These are phyloP conservation scores for Oeneis ivallda DNA, from an alignment of 2,888 invertebrate genomes.

Conservation along the genomic window DNA sequence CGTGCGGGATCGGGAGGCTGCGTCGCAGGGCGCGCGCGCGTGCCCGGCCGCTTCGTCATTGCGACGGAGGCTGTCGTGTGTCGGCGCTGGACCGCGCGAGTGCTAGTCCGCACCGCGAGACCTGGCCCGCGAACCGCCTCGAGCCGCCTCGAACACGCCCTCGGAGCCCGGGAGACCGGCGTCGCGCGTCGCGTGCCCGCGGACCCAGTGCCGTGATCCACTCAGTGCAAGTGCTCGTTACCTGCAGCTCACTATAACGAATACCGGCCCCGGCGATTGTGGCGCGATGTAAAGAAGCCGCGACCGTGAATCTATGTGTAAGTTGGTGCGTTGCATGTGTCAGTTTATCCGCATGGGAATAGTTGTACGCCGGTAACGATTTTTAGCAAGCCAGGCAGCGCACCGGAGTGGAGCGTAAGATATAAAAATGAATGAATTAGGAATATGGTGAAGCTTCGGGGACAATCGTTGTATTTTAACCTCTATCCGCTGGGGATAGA, in stretches of 20 bases:
- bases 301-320: slow-evolving; percentile 77
- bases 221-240: slow-evolving; percentile 82
- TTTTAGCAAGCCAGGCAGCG: slow-evolving; percentile 58
- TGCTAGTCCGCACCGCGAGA: slow-evolving; percentile 60
- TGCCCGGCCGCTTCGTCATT: slow-evolving; percentile 80
- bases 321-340: slow-evolving; percentile 66
- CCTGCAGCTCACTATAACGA: slow-evolving; percentile 82
- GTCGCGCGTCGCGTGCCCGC: slow-evolving; percentile 41
- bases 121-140: slow-evolving; percentile 54
- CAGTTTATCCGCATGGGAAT: slow-evolving; percentile 59
- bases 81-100: slow-evolving; percentile 77
- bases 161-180: slow-evolving; percentile 45
- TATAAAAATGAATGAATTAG: slow-evolving; percentile 70
- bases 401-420: slow-evolving; percentile 54
- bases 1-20: slow-evolving; percentile 74
- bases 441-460: slow-evolving; percentile 51
- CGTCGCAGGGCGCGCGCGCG: slow-evolving; percentile 78
- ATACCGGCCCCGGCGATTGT: slow-evolving; percentile 87
- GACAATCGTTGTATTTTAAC: slow-evolving; percentile 63
- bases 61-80: slow-evolving; percentile 80
- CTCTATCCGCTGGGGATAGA: slow-evolving; percentile 61
- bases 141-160: slow-evolving; percentile 50
- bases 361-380: slow-evolving; percentile 58
- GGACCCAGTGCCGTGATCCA: slow-evolving; percentile 46
- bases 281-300: slow-evolving; percentile 79